Conservation (phyloP, 2,113 vertebrate species). For the Myrmophylax atrothorax region DNA sequence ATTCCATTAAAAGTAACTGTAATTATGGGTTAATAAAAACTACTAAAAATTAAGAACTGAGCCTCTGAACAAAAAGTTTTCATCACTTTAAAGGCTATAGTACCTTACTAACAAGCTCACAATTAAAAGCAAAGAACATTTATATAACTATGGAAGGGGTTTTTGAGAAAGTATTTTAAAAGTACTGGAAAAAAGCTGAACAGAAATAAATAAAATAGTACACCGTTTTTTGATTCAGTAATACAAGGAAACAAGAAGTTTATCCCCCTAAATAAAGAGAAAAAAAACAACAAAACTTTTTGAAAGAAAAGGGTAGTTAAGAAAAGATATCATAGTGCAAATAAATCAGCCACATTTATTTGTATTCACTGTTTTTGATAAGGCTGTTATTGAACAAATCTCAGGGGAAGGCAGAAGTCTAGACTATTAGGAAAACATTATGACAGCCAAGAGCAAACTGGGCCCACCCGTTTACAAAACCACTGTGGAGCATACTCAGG, state of each 20-base stretch:
- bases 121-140: not conserved
- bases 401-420: not conserved
- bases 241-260: not conserved
- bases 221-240: not conserved
- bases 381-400: not conserved
- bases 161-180: not conserved
- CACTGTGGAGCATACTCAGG: not conserved
- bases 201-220: not conserved
- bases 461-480: not conserved
- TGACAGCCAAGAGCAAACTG: not conserved
- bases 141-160: accelerated
- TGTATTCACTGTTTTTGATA: not conserved
- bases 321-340: not conserved
- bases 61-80: not conserved
- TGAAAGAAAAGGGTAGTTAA: not conserved
- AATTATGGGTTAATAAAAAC: not conserved
- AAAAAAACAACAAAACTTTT: not conserved
- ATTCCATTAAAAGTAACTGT: not conserved
- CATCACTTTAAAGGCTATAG: not conserved
- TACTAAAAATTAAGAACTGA: not conserved
- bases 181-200: not conserved
- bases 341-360: not conserved
- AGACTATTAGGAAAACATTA: not conserved
- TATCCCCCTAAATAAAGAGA: not conserved
- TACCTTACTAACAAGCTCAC: not conserved